Evolutionary conservation across 2,888 invertebrate species (phyloP), one percentile per base, ranked within the genome.

Genomic region (Acleris laterana): DNA sequence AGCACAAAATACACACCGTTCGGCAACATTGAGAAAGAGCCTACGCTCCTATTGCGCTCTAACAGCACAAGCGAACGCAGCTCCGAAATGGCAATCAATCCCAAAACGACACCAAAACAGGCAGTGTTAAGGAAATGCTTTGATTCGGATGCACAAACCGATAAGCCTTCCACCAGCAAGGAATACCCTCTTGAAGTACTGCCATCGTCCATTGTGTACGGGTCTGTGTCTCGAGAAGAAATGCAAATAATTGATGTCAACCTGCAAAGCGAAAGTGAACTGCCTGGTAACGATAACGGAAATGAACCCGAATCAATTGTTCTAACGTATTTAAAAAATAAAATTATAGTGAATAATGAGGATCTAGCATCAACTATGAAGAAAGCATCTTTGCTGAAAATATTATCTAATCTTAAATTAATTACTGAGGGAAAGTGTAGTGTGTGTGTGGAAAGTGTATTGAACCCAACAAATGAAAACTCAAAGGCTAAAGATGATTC

Each of bases 341-440:
- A 78, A 75, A 72, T 82, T 44, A 51, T 68, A 38, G 62, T 77
- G 58, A 20, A 81, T 32, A 62, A 74, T 11, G 80, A 83, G 68
- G 77, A 76, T 62, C 71, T 75, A 46, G 66, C 78, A 51, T 75
- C 77, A 1, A 73, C 72, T 11, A 85, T 80, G 74, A 88, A 81
- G 72, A 85, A 80, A 70, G 73, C 78, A 5, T 83, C 85, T 4
- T 66, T 88, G 19, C 69, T 88, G 56, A 77, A 82, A 62, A 82
- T 79, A 71, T 77, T 88, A 11, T 78, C 84, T 3, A 88, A 82
- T 80, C 81, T 88, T 83, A 84, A 88, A 74, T 86, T 88, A 6
- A 88, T 87, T 58, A 61, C 76, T 49, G 88, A 88, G 77, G 79
- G 78, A 46, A 79, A 84, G 3, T 38, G 38, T n/a, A n/a, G n/a